A percentile compares a stretch with the other conserved stretches of the same genome.
These are phyloP conservation scores for Drosophila imparisetae DNA, from an alignment of 2,888 invertebrate species.

Conservation along the genomic window DNA sequence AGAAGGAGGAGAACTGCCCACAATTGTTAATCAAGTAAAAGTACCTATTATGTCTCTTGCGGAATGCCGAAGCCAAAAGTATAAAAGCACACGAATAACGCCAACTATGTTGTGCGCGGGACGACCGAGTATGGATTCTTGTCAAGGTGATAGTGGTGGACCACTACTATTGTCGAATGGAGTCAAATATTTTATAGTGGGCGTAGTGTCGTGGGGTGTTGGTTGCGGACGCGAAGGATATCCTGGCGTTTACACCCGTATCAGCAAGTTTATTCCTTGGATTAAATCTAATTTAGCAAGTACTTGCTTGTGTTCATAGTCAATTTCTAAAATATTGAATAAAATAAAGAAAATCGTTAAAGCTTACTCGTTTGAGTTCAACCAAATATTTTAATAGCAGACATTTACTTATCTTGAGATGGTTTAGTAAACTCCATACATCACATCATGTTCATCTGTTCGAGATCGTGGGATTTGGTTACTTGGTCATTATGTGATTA, in stretches of 20 bases:
- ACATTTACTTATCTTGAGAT: not conserved
- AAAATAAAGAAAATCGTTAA: conserved; percentile 7
- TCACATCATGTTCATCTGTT: not conserved
- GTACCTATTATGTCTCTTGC: conserved; percentile 92
- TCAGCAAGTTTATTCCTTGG: conserved; percentile 88
- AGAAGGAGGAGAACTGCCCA: conserved; percentile 92
- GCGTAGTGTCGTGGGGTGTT: conserved; percentile 95
- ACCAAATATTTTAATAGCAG: not conserved
- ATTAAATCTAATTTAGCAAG: conserved; percentile 90
- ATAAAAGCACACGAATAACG: conserved; percentile 92
- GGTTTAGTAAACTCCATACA: not conserved
- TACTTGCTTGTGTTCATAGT: conserved; percentile 88
- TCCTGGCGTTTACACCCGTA: conserved; percentile 86
- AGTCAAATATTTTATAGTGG: conserved; percentile 92
- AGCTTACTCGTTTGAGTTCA: not conserved
- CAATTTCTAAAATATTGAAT: conserved; percentile 5
- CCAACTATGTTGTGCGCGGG: conserved; percentile 95
- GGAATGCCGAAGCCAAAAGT: conserved; percentile 93
- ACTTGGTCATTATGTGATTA: not conserved
- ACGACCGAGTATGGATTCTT: conserved; percentile 92
- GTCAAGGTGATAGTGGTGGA: conserved; percentile 95
- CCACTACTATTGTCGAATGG: conserved; percentile 91
- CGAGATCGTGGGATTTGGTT: not conserved
- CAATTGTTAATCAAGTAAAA: conserved; percentile 92
- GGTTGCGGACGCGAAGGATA: conserved; percentile 86